A percentile compares a stretch with the other conserved stretches of the same genome.
Conservation (phyloP, 2,113 vertebrate genomes). For the Aegithalos caudatus region DNA sequence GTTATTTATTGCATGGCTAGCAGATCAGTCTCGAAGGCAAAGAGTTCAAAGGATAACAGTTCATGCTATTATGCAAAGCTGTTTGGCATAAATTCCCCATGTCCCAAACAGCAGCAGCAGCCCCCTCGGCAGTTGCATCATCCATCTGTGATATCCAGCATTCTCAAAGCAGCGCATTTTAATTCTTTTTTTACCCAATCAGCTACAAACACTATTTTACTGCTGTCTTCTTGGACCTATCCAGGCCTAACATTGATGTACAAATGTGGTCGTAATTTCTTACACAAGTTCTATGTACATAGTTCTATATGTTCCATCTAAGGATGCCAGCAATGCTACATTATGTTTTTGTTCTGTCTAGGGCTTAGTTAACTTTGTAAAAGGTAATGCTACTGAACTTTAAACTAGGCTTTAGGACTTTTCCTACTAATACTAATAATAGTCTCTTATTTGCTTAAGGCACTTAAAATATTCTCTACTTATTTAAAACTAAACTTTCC, state of each 20-base stretch:
- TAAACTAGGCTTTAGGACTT: not conserved
- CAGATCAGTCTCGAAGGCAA: not conserved
- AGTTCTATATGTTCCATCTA: not conserved
- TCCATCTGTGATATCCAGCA: too few species aligned
- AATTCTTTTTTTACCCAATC: not conserved
- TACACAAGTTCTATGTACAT: not conserved
- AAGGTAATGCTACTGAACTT: not conserved
- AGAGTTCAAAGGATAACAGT: too few species aligned
- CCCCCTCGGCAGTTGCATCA: too few species aligned
- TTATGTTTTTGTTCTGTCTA: not conserved
- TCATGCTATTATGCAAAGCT: not conserved
- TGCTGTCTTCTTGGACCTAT: not conserved
- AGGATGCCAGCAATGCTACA: not conserved
- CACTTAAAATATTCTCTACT: not conserved
- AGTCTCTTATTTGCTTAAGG: not conserved
- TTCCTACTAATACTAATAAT: not conserved
- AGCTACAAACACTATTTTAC: not conserved
- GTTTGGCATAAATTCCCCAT: not conserved
- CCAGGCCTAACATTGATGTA: not conserved
- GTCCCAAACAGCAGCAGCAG: too few species aligned
- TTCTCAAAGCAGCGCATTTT: not conserved
- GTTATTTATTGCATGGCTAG: not conserved
- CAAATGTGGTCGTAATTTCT: not conserved
- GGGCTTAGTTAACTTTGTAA: not conserved
- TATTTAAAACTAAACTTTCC: not conserved